phyloP scores from a whole-genome alignment of 2,888 invertebrate species.

The Mylabris sibirica region DNA sequence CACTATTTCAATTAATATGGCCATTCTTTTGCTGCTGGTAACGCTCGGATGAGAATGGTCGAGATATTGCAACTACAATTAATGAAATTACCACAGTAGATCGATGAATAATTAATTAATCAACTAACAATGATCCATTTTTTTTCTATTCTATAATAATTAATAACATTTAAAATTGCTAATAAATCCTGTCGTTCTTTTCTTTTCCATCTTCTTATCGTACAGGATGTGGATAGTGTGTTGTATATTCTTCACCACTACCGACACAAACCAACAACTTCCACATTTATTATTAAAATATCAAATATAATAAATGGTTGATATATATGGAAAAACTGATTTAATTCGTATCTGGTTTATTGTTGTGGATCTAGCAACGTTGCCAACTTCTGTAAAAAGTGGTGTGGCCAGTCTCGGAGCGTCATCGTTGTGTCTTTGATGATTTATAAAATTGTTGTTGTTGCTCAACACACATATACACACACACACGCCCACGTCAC shows the following conservation, averaged over 20 bases:
- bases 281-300: background rate
- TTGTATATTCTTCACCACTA: background rate
- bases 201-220: too few species aligned
- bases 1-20: constrained; percentile 34
- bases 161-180: background rate
- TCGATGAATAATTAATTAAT: constrained; percentile 13
- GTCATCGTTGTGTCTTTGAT: constrained; percentile 10
- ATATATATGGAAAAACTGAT: background rate
- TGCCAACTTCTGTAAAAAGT: constrained; percentile 11
- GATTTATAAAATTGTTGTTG: constrained; percentile 15
- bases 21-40: constrained; percentile 4
- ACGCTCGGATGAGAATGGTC: background rate
- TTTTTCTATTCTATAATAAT: background rate
- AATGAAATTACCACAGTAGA: constrained; percentile 13
- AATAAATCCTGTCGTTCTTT: background rate
- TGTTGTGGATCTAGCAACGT: background rate
- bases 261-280: background rate
- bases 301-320: background rate
- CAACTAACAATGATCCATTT: background rate
- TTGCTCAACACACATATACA: constrained; percentile 23
- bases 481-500: constrained; percentile 31
- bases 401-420: constrained; percentile 1
- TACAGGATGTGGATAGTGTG: constrained; percentile 3
- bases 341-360: background rate
- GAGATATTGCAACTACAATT: constrained; percentile 7